Base-by-base conservation (phyloP, 2,113 vertebrate species). In the Heterotis niloticus region DNA sequence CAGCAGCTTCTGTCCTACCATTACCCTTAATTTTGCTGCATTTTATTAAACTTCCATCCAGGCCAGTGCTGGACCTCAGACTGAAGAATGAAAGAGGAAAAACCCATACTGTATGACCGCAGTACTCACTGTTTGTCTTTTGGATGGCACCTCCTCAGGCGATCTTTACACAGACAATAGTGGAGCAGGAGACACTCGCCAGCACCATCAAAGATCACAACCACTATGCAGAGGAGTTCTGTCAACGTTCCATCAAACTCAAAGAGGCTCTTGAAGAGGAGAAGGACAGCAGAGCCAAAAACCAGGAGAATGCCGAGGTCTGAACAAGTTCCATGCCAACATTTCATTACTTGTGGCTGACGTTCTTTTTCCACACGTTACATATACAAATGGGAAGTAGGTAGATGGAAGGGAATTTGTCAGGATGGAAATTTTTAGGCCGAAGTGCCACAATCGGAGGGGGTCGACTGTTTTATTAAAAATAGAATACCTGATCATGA, bases 131-230 rank as follows among this genome's bases (percentile, higher is more conserved):
- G 29, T 26, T 78, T 70, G 56, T 17, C 11, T 51, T 72, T 54
- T 52, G 29, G 65, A 54, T 65, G 52, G 14, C 67, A 14, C 76
- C 0, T 81, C 70, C 23, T 76, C 83, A 93, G 92, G 79, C 14
- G 1, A 14, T 12, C 1, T 0, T 86, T 5, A 68, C 81, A 0
- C 54, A n/a, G 13, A 9, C 90, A 64, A 0, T 83, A 0, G 0
- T 14, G 11, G 90, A 91, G 0, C 87, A 91, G 28, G 54, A 73
- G 20, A 64, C 89, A 0, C 34, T 87, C n/a, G 0, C 0, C 0
- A 0, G 0, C 0, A 3, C 3, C 68, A 84, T 9, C 0, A 64
- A 80, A 0, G 77, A n/a, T 0, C 56, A 20, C 10, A 59, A 24
- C 16, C 3, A 69, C 0, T 59, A 79, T 44, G 60, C 76, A 0